Percentiles rank a stretch among this genome's conserved stretches.
Evolutionary conservation across 1,140 invertebrate species (phyloP).

Genomic region (Hypsibius dujardini): DNA sequence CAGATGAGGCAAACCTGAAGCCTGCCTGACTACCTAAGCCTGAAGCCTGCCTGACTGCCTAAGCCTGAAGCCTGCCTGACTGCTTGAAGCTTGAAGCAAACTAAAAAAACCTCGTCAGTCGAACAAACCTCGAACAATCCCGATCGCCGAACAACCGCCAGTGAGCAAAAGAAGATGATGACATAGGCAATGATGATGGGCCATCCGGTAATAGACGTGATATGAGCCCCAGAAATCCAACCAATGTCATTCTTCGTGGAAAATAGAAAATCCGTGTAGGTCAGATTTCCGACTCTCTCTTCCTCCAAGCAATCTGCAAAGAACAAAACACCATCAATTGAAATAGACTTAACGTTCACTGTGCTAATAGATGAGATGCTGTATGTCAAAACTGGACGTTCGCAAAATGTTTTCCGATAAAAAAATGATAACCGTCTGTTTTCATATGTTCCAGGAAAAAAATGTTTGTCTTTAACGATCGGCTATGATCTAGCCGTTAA

Average conservation of each 20-base stretch:
- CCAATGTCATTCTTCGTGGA: constrained; percentile 54
- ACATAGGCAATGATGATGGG: constrained; percentile 50
- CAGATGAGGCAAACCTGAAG: background rate
- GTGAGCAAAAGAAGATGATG: constrained; percentile 64
- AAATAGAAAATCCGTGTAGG: constrained; percentile 49
- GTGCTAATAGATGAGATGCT: too few relatives aligned
- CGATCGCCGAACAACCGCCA: constrained; percentile 62
- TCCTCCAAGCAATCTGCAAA: background rate
- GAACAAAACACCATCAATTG: background rate
- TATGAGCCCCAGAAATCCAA: constrained; percentile 30
- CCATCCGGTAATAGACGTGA: constrained; percentile 69
- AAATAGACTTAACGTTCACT: too few relatives aligned
- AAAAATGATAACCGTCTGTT: too few relatives aligned
- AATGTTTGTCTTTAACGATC: too few relatives aligned
- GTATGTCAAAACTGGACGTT: too few relatives aligned
- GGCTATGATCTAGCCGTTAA: background rate
- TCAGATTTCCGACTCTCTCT: background rate
- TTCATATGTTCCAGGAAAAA: too few relatives aligned
- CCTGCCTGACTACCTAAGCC: too few relatives aligned
- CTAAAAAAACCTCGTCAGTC: too few relatives aligned
- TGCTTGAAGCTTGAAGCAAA: too few relatives aligned
- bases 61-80: too few relatives aligned
- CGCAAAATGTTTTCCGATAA: too few relatives aligned
- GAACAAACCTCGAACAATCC: constrained; percentile 63
- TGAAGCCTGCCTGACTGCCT: too few relatives aligned